Evolutionary conservation across 1,140 invertebrate species (phyloP).

Genomic region (Lordiphosa mommai): DNA sequence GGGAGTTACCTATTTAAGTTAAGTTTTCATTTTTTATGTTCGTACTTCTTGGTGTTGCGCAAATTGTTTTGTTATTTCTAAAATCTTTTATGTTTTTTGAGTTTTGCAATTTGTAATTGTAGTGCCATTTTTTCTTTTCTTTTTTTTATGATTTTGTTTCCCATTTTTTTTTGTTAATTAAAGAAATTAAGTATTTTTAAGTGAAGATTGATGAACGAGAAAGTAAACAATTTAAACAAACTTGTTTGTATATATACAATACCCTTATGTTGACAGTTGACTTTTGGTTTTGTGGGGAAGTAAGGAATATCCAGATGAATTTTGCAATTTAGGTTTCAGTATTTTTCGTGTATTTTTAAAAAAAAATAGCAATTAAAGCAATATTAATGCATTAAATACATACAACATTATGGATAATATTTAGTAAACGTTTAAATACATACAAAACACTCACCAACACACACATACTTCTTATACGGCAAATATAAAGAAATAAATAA

Average conservation of each 20-base stretch:
- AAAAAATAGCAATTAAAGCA: conserved; percentile 55
- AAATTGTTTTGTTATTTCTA: conserved; percentile 18
- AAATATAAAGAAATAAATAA: conserved; percentile 46
- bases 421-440: conserved; percentile 26
- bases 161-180: conserved; percentile 15
- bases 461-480: conserved; percentile 40
- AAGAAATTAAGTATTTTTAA: conserved; percentile 13
- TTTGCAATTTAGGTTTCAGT: conserved; percentile 36
- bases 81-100: conserved; percentile 17
- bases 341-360: conserved; percentile 37
- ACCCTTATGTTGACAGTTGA: conserved; percentile 26
- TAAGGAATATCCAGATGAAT: neutral
- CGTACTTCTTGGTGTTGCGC: conserved; percentile 27
- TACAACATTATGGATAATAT: conserved; percentile 29
- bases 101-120: conserved; percentile 27
- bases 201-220: conserved; percentile 10
- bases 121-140: conserved; percentile 45
- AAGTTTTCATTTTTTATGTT: conserved; percentile 3
- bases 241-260: conserved; percentile 49
- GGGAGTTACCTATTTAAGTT: conserved; percentile 43
- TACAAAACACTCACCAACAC: neutral
- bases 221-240: too few relatives aligned
- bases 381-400: conserved; percentile 43
- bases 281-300: conserved; percentile 9
- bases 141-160: conserved; percentile 23